phyloP scores from a whole-genome alignment of 37 sponge, comb jelly and placozoan species.

The Cladorhizidae sp. region DNA sequence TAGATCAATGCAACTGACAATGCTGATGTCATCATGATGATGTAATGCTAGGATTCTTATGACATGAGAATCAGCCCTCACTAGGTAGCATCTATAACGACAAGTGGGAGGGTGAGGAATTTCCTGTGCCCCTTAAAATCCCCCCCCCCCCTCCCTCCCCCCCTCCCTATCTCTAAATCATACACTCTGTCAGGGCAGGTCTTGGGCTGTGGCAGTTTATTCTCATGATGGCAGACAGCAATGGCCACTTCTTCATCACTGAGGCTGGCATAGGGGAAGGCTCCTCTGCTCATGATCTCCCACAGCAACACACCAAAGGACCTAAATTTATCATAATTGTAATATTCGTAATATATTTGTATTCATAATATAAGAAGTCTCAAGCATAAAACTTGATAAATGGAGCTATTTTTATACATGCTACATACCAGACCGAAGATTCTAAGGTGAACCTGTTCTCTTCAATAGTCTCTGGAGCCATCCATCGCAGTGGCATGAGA shows the following conservation, averaged over 20 bases:
- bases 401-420: neutral
- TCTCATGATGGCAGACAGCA: slow-evolving; percentile 30
- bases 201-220: slow-evolving; percentile 23
- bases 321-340: slow-evolving; percentile 52
- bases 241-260: slow-evolving; percentile 43
- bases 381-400: neutral
- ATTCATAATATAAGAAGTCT: too few relatives aligned
- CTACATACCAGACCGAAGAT: slow-evolving; percentile 63
- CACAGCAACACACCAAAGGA: slow-evolving; percentile 75
- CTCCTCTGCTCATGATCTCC: slow-evolving; percentile 68
- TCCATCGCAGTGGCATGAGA: slow-evolving; percentile 74
- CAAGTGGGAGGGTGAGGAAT: too few relatives aligned
- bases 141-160: neutral
- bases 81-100: too few relatives aligned
- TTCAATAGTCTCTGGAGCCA: slow-evolving; percentile 67
- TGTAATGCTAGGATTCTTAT: too few relatives aligned
- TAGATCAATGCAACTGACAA: too few relatives aligned
- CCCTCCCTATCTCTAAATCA: slow-evolving; percentile 9
- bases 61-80: too few relatives aligned
- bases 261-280: slow-evolving; percentile 56
- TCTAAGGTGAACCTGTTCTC: slow-evolving; percentile 20
- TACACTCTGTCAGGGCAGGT: slow-evolving; percentile 55
- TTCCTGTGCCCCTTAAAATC: neutral
- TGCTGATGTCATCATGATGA: too few relatives aligned
- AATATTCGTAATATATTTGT: neutral